Evolutionary conservation across 2,113 vertebrate species (phyloP), one percentile per base, ranked within the genome.

Genomic region (Microcebus jonahi): DNA sequence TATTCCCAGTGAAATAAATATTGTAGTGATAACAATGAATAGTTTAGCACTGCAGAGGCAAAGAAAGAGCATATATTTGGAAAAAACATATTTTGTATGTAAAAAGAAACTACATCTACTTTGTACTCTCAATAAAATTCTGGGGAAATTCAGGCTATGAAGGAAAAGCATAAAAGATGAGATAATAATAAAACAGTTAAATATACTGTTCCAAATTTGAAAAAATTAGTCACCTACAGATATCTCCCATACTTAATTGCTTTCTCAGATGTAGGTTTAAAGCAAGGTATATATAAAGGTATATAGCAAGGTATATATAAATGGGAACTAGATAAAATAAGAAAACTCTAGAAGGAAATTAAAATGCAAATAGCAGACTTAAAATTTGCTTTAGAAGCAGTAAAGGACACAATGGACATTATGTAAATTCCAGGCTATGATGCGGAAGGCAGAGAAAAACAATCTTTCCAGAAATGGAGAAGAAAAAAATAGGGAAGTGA

Each of bases 1-100:
- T 75, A 39, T 82, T 83, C 70, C 34, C 42, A 59, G 57, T 55
- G 55, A 95, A 92, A 95, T 57, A 90, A 87, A 95, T 80, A 0
- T 13, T 27, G 0, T 3, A 79, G 45, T 29, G 50, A 45, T 5
- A 53, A n/a, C 20, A 42, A 53, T n/a, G 31, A 29, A 29, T 71
- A 39, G 82, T 10, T 23, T 1, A 9, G 21, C 8, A 76, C 25
- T 36, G 8, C 2, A 50, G 39, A 94, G 84, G 15, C 8, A 73
- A 85, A 80, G 14, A 36, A 45, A 85, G 3, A n/a, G 25, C 3
- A 8, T 34, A 18, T 5, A 27, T 42, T 50, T 63, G 14, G 42
- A 68, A 61, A 59, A 45, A 21, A 63, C 53, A 67, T n/a, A 10
- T 48, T 25, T 25, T 48, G 3, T 48, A 9, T 18, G 9, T 75